Conservation (phyloP, 1,140 invertebrate genomes). For the Ctenoplectra terminalis region DNA sequence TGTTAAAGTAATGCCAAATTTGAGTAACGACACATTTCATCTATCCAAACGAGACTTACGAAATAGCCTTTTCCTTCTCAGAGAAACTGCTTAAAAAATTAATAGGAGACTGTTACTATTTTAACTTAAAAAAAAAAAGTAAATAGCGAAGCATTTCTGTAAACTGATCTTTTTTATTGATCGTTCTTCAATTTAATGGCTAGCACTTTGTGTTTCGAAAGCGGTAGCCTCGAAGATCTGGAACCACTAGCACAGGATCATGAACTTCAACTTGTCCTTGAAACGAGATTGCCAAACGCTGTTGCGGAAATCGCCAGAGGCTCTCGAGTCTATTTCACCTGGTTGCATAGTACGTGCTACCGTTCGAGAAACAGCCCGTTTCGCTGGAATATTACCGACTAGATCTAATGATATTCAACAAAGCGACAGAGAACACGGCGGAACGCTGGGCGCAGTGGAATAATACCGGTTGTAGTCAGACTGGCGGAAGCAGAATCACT, state of each 20-base stretch:
- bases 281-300: conserved; percentile 11
- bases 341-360: background rate
- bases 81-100: no score
- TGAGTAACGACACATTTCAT: no score
- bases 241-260: no score
- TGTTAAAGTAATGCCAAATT: no score
- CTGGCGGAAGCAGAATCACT: background rate
- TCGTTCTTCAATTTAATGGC: no score
- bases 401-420: background rate
- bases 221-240: background rate
- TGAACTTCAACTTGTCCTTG: conserved; percentile 22
- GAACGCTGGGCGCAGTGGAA: conserved; percentile 50
- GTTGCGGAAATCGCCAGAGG: background rate
- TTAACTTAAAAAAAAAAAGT: no score
- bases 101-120: no score
- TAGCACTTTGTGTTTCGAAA: no score
- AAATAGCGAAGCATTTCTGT: no score
- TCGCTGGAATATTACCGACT: conserved; percentile 10
- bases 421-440: background rate
- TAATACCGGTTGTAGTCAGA: conserved; percentile 55
- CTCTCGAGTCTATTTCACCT: conserved; percentile 1
- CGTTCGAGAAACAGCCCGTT: background rate
- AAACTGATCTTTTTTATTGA: no score
- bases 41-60: no score
- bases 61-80: no score